phyloP scores from a whole-genome alignment of 35 echinoderm and acorn worm species.

The Lytechinus pictus region DNA sequence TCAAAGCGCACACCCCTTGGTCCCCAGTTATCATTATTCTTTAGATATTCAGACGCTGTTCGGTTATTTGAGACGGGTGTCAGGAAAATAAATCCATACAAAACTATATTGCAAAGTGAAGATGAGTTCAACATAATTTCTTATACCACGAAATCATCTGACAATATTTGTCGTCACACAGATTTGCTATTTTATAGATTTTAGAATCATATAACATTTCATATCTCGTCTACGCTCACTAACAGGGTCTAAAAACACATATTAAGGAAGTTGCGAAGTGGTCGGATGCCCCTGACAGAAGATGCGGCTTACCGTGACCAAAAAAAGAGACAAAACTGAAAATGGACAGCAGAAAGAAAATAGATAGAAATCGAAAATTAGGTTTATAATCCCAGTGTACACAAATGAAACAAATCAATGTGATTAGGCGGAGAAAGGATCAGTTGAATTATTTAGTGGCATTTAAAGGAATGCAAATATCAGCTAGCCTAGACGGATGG shows the following conservation, averaged over 20 bases:
- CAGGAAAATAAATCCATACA: neutral
- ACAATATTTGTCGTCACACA: too few relatives aligned
- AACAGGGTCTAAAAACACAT: neutral
- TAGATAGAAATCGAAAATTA: neutral
- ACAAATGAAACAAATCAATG: constrained; percentile 31
- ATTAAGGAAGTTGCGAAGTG: neutral
- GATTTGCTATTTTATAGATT: too few relatives aligned
- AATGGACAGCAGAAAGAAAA: neutral
- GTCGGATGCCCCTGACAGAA: neutral
- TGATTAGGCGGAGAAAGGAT: neutral
- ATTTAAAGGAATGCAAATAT: neutral
- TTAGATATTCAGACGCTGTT: neutral
- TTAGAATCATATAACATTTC: too few relatives aligned
- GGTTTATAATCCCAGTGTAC: neutral
- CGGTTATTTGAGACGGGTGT: neutral
- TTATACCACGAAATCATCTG: neutral
- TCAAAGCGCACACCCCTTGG: neutral
- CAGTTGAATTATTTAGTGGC: neutral
- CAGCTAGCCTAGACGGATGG: neutral
- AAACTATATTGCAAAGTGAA: neutral
- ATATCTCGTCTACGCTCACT: too few relatives aligned
- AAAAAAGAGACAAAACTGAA: neutral
- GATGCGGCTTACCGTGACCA: neutral
- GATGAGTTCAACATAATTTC: neutral
- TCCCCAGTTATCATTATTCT: neutral